Conservation (phyloP, 2,797 vertebrate species). For the Pipistrellus nathusii region DNA sequence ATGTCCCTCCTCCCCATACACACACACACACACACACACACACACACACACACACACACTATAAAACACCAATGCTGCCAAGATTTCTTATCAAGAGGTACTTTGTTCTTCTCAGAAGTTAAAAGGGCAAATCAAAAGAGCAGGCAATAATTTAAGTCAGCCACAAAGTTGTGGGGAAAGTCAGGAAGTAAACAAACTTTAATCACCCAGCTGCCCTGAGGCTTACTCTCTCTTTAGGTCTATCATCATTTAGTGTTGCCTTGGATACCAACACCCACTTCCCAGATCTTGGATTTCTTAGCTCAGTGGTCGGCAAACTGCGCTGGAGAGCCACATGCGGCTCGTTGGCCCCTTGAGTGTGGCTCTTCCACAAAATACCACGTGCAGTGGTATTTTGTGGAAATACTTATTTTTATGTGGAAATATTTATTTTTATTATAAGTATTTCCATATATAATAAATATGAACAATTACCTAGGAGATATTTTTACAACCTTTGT, state of each 20-base stretch:
- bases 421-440: too few species aligned
- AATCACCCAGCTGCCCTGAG: background rate
- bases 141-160: background rate
- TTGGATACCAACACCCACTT: background rate
- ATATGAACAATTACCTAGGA: too few species aligned
- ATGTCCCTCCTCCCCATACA: background rate
- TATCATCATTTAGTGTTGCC: background rate
- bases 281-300: background rate
- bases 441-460: too few species aligned
- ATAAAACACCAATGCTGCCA: background rate
- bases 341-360: too few species aligned
- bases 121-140: constrained; percentile 51
- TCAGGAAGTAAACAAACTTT: constrained; percentile 22
- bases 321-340: too few species aligned
- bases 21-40: background rate
- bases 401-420: too few species aligned
- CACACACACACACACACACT: background rate
- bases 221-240: background rate
- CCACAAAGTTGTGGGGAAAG: constrained; percentile 26
- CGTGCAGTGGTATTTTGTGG: too few species aligned
- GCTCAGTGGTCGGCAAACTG: too few species aligned
- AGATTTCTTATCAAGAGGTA: constrained; percentile 60
- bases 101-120: constrained; percentile 47
- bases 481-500: too few species aligned
- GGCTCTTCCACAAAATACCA: too few species aligned